A percentile compares a stretch with the other conserved stretches of the same genome.
These are phyloP conservation scores for Catharus minimus DNA, from an alignment of 2,113 vertebrate species.

Conservation along the genomic window DNA sequence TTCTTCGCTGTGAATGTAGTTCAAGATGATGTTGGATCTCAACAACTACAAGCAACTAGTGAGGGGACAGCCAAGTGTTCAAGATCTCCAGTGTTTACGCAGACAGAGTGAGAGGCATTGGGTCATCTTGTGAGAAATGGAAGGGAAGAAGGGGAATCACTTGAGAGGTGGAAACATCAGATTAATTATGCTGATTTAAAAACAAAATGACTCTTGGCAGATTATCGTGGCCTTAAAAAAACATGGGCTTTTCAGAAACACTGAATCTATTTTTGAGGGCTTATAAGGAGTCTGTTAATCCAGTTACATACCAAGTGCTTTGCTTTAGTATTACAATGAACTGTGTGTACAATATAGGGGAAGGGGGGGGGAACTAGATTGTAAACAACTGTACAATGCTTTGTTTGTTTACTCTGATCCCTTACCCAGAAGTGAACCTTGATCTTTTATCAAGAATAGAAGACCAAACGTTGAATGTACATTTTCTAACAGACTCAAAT, in stretches of 20 bases:
- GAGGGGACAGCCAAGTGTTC: slow-evolving; percentile 30
- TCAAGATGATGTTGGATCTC: slow-evolving; percentile 4
- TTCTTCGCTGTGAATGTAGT: slow-evolving; percentile 91
- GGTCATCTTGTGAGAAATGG: slow-evolving; percentile 10
- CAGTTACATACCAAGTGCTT: slow-evolving; percentile 77
- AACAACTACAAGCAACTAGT: not conserved
- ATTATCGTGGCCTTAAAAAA: slow-evolving; percentile 92
- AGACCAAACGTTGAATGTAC: slow-evolving; percentile 91
- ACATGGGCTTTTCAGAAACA: slow-evolving; percentile 88
- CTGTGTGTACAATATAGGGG: slow-evolving; percentile 35
- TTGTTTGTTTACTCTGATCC: slow-evolving; percentile 78
- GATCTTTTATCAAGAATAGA: slow-evolving; percentile 79
- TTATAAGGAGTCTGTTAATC: slow-evolving; percentile 70
- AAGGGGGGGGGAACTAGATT: slow-evolving; percentile 20
- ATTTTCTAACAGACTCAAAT: slow-evolving; percentile 86
- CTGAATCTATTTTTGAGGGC: slow-evolving; percentile 76
- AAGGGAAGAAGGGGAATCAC: slow-evolving; percentile 32
- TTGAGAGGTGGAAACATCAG: slow-evolving; percentile 39
- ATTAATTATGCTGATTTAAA: slow-evolving; percentile 59
- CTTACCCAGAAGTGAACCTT: slow-evolving; percentile 81
- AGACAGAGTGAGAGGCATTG: slow-evolving; percentile 17
- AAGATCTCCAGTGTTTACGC: slow-evolving; percentile 60
- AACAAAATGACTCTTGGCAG: slow-evolving; percentile 69
- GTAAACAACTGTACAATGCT: slow-evolving; percentile 72
- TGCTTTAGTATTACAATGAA: slow-evolving; percentile 71